Evolutionary conservation across 2,113 vertebrate genomes (phyloP), one percentile per base, ranked within the genome.

Genomic region (Labeo catla): DNA sequence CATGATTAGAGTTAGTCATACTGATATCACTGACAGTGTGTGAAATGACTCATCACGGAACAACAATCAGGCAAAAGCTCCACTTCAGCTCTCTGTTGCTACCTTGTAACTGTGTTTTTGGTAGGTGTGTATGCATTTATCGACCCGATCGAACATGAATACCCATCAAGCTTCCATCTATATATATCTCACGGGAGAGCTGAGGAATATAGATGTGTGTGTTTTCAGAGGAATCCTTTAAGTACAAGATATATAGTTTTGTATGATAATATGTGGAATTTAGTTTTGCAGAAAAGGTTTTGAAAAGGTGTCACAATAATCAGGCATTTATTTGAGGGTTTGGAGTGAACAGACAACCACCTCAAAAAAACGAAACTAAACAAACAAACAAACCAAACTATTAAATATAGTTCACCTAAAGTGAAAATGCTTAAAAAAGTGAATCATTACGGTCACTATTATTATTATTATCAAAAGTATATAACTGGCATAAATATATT

Each of bases 1-100:
- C 23, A 74, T 39, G 21, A 45, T 86, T 49, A 68, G 13, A 0
- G 84, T 89, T 86, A 89, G 85, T 89, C 85, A 89, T 52, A 83
- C 12, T 65, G 76, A 77, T 34, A 88, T 50, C 36, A n/a, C 45
- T 78, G 85, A 76, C 76, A 80, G 59, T 84, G 39, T 34, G 21
- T 83, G 45, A 72, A 5, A 81, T 84, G 79, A 87, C 59, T 89
- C 79, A 85, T 83, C 76, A 54, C 59, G 76, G 66, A 83, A 80
- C 49, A 50, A 68, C 39, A 76, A 7, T 74, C 19, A 50, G 79
- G 23, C 74, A 28, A 77, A 59, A 70, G 66, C 59, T 16, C 13
- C 23, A 59, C 12, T 66, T 52, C 13, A 8, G 12, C 13, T 9
- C 16, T 45, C 39, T 66, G 54, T 65, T 23, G 63, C 12, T 70